phyloP scores from a whole-genome alignment of 2,888 invertebrate species.

The Apantesis nais region DNA sequence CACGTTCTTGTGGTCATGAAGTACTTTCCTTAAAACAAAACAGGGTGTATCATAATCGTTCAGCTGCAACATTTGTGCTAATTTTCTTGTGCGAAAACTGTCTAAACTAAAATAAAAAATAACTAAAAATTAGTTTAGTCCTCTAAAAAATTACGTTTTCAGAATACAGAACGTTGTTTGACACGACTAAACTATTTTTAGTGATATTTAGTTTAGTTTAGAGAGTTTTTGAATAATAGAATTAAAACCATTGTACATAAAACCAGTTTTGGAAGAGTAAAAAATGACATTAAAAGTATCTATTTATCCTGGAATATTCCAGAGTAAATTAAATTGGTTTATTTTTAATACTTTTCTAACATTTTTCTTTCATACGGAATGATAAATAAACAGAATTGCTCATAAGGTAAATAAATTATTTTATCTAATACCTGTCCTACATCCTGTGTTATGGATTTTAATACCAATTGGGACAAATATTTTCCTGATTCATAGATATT shows the following conservation, averaged over 20 bases:
- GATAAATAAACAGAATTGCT: neutral
- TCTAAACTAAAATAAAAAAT: too few species aligned
- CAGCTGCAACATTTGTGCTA: too few species aligned
- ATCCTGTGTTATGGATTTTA: neutral
- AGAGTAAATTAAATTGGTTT: neutral
- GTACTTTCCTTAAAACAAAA: too few species aligned
- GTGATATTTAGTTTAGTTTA: too few species aligned
- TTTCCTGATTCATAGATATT: neutral
- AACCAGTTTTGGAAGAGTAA: neutral
- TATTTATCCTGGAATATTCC: neutral
- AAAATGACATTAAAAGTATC: neutral
- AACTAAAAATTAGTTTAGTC: too few species aligned
- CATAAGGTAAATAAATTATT: too few species aligned
- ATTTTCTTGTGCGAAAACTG: too few species aligned
- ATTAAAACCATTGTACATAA: neutral
- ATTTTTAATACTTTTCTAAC: neutral
- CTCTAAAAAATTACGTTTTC: too few species aligned
- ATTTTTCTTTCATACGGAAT: neutral
- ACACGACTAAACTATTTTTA: too few species aligned
- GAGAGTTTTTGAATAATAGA: too few species aligned
- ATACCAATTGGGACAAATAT: neutral
- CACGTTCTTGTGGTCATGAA: neutral
- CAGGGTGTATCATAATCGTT: neutral
- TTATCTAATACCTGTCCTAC: neutral
- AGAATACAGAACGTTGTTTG: too few species aligned